phyloP scores from a whole-genome alignment of 2,888 invertebrate genomes.

The Cephus rjabovi region DNA sequence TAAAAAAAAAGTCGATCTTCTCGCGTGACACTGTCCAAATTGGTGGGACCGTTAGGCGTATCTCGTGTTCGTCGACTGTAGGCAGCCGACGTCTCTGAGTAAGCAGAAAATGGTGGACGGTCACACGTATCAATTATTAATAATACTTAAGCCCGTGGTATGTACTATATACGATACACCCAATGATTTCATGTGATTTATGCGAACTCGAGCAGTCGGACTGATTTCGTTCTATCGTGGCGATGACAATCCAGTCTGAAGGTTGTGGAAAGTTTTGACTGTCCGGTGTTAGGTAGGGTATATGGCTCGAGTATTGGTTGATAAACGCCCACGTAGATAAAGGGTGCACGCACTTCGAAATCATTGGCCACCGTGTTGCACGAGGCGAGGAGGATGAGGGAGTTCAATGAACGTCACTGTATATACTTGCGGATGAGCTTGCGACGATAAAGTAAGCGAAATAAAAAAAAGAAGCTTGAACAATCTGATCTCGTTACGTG shows the following conservation, averaged over 20 bases:
- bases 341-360: not conserved
- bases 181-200: slow-evolving; percentile 18
- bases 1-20: not conserved
- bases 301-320: not conserved
- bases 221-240: not conserved
- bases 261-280: not conserved
- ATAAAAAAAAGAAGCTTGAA: not conserved
- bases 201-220: not conserved
- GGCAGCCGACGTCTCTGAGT: no score
- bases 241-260: not conserved
- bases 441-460: not conserved
- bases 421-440: not conserved
- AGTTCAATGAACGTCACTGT: not conserved
- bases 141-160: slow-evolving; percentile 14
- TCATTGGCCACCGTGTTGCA: not conserved
- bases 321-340: not conserved
- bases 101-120: slow-evolving; percentile 3
- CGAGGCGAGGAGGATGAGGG: not conserved
- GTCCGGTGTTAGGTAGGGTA: not conserved
- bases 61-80: not conserved
- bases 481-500: not conserved
- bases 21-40: not conserved
- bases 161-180: not conserved
- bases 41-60: not conserved
- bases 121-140: slow-evolving; percentile 21